These are phyloP conservation scores for Phymatocera aterrima DNA, from an alignment of 2,888 invertebrate species.

Conservation along the genomic window DNA sequence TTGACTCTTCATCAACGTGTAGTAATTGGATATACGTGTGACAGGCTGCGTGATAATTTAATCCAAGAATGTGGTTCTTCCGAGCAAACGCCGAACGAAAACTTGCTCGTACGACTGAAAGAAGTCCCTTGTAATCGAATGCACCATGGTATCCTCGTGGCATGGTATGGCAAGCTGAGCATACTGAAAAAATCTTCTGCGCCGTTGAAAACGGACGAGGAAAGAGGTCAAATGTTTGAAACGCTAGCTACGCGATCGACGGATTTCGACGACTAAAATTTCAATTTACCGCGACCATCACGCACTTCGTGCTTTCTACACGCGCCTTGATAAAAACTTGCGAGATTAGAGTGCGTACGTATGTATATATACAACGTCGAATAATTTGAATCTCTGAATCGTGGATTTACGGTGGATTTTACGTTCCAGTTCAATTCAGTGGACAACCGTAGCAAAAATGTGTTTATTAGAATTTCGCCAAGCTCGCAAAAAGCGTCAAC, in stretches of 20 bases:
- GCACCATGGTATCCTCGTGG: background rate
- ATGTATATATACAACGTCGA: background rate
- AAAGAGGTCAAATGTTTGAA: background rate
- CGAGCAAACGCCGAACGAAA: background rate
- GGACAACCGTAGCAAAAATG: background rate
- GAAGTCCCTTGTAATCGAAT: background rate
- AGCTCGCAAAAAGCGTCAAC: slow-evolving; percentile 13
- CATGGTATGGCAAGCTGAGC: background rate
- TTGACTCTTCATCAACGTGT: background rate
- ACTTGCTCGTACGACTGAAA: background rate
- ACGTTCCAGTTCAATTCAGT: slow-evolving; percentile 6
- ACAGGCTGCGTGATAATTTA: background rate
- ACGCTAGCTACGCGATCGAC: background rate
- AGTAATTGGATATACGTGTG: background rate
- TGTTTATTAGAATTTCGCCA: background rate
- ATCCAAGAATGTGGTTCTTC: background rate
- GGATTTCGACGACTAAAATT: background rate
- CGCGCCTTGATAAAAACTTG: background rate
- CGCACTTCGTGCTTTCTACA: background rate
- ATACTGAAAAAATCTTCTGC: background rate
- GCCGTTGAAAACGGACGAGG: background rate
- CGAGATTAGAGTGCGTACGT: background rate
- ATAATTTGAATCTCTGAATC: background rate
- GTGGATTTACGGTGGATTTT: background rate
- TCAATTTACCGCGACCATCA: background rate